Evolutionary conservation across 2,113 vertebrate species (phyloP).

Genomic region (Ploceus nigricollis): DNA sequence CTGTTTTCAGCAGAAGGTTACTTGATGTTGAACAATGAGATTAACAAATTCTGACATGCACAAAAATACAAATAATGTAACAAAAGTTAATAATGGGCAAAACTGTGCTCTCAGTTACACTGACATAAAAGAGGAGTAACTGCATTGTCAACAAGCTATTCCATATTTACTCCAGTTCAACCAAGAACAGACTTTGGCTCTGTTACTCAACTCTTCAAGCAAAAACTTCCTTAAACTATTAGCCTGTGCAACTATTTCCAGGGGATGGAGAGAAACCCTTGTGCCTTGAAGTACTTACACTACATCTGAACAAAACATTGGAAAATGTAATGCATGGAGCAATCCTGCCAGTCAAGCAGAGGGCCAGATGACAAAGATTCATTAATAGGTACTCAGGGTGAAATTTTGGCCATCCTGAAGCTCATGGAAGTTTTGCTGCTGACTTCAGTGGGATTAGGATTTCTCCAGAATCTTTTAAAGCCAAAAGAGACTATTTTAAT

Average conservation of each 20-base stretch:
- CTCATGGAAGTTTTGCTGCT: not conserved
- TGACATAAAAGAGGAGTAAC: constrained; percentile 34
- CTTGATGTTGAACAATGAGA: constrained; percentile 41
- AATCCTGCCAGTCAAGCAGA: not conserved
- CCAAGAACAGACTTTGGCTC: constrained; percentile 38
- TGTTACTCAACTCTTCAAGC: not conserved
- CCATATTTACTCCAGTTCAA: constrained; percentile 36
- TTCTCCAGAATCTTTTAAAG: constrained; percentile 13
- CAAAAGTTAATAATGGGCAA: constrained; percentile 43
- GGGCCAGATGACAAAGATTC: not conserved
- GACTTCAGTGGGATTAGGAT: not conserved
- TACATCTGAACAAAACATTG: not conserved
- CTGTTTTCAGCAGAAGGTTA: constrained; percentile 55
- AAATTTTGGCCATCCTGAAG: not conserved
- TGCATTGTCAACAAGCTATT: constrained; percentile 17
- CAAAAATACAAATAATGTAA: constrained; percentile 54
- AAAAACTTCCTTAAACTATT: constrained; percentile 51
- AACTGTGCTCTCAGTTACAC: not conserved
- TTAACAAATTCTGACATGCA: constrained; percentile 59
- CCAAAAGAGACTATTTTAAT: not conserved
- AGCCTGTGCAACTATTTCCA: constrained; percentile 10
- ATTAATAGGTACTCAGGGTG: not conserved
- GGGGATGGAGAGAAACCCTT: constrained; percentile 1
- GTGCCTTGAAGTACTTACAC: constrained; percentile 14
- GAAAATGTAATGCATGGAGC: constrained; percentile 17